These are phyloP conservation scores for Macheiramphus alcinus DNA, from an alignment of 2,113 vertebrate species.

Conservation along the genomic window DNA sequence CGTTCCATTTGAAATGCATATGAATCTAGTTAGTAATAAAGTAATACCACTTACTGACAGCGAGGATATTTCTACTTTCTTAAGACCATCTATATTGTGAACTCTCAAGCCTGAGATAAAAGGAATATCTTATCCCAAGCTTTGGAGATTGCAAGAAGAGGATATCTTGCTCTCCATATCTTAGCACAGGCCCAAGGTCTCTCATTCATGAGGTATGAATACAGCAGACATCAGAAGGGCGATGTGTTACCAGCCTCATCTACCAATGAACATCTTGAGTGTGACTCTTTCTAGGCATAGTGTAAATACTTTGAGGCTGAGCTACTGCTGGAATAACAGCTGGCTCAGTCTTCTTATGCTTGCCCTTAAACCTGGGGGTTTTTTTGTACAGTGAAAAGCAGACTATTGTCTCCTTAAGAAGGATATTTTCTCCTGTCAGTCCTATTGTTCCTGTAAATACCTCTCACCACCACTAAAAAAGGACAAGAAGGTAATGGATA, in stretches of 20 bases:
- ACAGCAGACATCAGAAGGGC: not conserved
- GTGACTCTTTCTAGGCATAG: not conserved
- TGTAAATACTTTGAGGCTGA: not conserved
- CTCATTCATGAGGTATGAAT: not conserved
- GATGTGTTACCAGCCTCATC: not conserved
- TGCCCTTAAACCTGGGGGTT: not conserved
- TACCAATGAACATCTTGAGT: not conserved
- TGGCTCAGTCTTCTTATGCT: not conserved
- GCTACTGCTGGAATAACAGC: not conserved
- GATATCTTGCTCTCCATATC: not conserved
- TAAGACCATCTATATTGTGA: not conserved
- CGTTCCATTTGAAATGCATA: not conserved
- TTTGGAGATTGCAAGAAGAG: not conserved
- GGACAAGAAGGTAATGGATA: not conserved
- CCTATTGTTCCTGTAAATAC: not conserved
- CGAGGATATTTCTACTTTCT: not conserved
- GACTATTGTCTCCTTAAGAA: not conserved
- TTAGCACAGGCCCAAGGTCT: not conserved
- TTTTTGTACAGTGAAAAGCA: not conserved
- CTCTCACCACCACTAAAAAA: not conserved
- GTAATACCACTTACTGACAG: not conserved
- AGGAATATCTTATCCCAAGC: not conserved
- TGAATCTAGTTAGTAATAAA: not conserved
- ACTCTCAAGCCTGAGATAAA: not conserved
- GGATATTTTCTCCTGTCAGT: not conserved